Percentiles rank a stretch among this genome's conserved stretches.
These are phyloP conservation scores for Taenioides sp. DNA, from an alignment of 2,797 vertebrate species.

Conservation along the genomic window DNA sequence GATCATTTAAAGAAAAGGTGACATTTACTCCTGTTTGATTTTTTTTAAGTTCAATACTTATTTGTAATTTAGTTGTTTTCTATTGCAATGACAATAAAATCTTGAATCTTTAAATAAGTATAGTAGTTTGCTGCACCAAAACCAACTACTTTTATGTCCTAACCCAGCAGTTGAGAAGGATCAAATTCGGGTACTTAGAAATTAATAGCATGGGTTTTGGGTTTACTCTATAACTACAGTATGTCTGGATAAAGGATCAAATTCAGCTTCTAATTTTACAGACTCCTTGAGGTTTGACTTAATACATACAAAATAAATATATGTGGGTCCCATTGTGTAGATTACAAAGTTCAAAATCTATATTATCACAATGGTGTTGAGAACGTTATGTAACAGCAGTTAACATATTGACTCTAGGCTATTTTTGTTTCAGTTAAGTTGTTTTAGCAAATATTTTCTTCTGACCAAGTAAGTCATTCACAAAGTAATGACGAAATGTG, in stretches of 20 bases:
- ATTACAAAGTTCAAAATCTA: not conserved
- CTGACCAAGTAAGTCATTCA: not conserved
- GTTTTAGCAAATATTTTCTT: not conserved
- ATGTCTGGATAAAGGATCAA: not conserved
- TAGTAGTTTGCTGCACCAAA: too few species aligned
- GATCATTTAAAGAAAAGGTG: not conserved
- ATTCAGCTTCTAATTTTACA: not conserved
- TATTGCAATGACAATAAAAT: too few species aligned
- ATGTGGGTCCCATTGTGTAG: not conserved
- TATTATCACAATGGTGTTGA: not conserved
- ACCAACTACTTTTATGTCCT: not conserved
- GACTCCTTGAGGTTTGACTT: not conserved
- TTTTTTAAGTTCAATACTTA: too few species aligned
- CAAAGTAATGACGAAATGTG: not conserved
- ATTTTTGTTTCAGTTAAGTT: conserved; percentile 7
- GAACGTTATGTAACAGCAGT: not conserved
- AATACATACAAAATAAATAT: not conserved
- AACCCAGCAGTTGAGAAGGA: not conserved
- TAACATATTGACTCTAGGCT: conserved; percentile 7
- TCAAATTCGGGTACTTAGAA: too few species aligned
- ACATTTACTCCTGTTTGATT: too few species aligned
- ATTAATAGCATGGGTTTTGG: not conserved
- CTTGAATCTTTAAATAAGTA: too few species aligned
- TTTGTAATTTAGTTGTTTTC: too few species aligned
- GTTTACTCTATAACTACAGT: too few species aligned